Percentiles rank a stretch among this genome's conserved stretches.
Evolutionary conservation across 2,888 invertebrate species (phyloP).

Genomic region (Epinotia demarniana): DNA sequence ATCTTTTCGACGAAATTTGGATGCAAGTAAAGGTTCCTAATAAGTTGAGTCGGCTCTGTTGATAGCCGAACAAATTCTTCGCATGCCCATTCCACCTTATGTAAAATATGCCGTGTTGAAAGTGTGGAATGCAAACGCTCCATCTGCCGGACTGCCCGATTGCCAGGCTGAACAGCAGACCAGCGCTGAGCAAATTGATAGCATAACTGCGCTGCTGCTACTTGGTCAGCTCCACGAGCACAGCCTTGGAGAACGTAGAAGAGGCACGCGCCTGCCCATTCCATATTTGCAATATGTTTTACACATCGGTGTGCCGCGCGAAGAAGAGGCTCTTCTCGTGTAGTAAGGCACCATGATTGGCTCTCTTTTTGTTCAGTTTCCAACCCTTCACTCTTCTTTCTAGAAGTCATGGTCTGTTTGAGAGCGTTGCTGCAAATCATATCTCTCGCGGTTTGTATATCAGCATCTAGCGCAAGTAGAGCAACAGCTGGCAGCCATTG

Average conservation of each 20-base stretch:
- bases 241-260: conserved; percentile 81
- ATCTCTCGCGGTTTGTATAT: conserved; percentile 77
- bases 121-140: conserved; percentile 75
- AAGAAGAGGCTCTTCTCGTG: conserved; percentile 75
- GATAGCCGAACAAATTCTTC: conserved; percentile 76
- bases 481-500: conserved; percentile 76
- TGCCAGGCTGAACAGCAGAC: conserved; percentile 78
- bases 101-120: conserved; percentile 77
- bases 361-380: conserved; percentile 63
- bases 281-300: conserved; percentile 79
- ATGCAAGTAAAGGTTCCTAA: conserved; percentile 76
- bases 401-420: conserved; percentile 81
- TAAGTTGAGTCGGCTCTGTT: conserved; percentile 78
- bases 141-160: conserved; percentile 80
- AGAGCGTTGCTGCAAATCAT: conserved; percentile 83
- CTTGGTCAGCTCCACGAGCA: conserved; percentile 81
- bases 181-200: conserved; percentile 82
- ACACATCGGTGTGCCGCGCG: conserved; percentile 80
- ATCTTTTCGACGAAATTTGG: conserved; percentile 75
- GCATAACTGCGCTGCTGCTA: conserved; percentile 80
- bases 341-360: conserved; percentile 75
- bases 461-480: conserved; percentile 72
- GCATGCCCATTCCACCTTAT: conserved; percentile 79
- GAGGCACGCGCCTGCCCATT: conserved; percentile 82
- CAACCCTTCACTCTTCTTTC: conserved; percentile 63